These are phyloP conservation scores for Prolemur simus DNA, from an alignment of 2,113 vertebrate genomes.

Conservation along the genomic window DNA sequence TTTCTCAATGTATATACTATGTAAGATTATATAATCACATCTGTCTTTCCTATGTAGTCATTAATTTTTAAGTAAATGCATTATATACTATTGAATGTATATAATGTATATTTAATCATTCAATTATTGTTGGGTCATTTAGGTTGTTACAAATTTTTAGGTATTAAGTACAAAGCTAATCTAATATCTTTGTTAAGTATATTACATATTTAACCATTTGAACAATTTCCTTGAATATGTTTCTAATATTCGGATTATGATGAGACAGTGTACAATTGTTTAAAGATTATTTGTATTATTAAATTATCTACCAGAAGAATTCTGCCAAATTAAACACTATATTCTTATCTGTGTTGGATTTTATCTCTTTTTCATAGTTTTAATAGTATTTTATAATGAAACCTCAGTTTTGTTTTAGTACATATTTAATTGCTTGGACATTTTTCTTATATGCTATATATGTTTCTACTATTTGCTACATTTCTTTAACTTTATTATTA, in stretches of 20 bases:
- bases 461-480: background rate
- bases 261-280: background rate
- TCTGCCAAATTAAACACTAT: background rate
- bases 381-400: background rate
- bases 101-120: background rate
- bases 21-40: background rate
- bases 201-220: background rate
- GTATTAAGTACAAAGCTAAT: background rate
- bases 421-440: background rate
- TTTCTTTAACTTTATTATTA: background rate
- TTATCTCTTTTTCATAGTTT: background rate
- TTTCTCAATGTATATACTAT: background rate
- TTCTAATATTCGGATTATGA: background rate
- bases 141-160: background rate
- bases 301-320: slow-evolving; percentile 21
- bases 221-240: background rate
- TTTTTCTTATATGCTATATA: background rate
- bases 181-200: background rate
- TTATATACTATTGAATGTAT: background rate
- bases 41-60: background rate
- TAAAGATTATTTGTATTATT: background rate
- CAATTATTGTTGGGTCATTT: background rate
- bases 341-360: background rate
- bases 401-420: background rate
- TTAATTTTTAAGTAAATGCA: background rate